A percentile compares a stretch with the other conserved stretches of the same genome.
Conservation (phyloP, 2,113 vertebrate genomes). For the Macquaria ambigua region DNA sequence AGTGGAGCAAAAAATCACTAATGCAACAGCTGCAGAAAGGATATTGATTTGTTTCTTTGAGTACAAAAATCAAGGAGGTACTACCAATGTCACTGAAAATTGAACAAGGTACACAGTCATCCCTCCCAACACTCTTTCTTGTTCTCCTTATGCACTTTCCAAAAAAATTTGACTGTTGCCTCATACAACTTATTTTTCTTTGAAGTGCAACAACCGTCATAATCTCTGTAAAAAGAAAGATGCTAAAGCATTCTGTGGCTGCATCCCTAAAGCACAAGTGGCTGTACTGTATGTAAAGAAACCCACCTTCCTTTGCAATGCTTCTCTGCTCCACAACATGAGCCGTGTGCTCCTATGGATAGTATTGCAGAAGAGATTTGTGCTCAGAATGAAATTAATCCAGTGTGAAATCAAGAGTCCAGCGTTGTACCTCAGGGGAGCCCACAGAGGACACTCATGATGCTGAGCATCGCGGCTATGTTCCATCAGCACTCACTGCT, state of each 20-base stretch:
- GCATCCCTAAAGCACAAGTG: background rate
- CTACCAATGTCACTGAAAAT: slow-evolving; percentile 30
- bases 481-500: slow-evolving; percentile 48
- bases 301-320: background rate
- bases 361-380: slow-evolving; percentile 36
- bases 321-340: background rate
- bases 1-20: slow-evolving; percentile 49
- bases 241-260: background rate
- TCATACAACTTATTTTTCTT: background rate
- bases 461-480: slow-evolving; percentile 36
- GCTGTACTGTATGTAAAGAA: background rate
- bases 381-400: slow-evolving; percentile 69
- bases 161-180: slow-evolving; percentile 14
- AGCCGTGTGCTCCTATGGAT: slow-evolving; percentile 37
- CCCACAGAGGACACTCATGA: slow-evolving; percentile 58
- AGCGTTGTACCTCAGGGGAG: slow-evolving; percentile 63
- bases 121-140: background rate
- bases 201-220: slow-evolving; percentile 2
- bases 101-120: slow-evolving; percentile 13
- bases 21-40: slow-evolving; percentile 38
- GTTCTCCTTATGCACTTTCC: background rate
- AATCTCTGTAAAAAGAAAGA: background rate
- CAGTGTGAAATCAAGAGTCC: slow-evolving; percentile 67
- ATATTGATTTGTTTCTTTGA: slow-evolving; percentile 57
- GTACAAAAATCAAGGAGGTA: slow-evolving; percentile 28